These are phyloP conservation scores for Coreius guichenoti DNA, from an alignment of 2,797 vertebrate genomes.

Conservation along the genomic window DNA sequence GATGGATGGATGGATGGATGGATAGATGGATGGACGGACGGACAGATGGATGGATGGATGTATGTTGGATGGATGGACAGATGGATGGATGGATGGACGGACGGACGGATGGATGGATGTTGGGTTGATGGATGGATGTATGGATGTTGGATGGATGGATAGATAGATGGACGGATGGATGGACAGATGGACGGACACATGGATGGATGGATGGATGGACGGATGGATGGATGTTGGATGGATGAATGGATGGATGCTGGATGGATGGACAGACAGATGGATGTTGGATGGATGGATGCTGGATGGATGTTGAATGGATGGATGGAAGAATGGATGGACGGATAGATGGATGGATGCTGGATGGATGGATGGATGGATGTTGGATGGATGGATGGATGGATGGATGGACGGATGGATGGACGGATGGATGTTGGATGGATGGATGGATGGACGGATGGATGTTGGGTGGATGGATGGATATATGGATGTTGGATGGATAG, in stretches of 20 bases:
- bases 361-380: rapidly evolving
- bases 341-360: rapidly evolving
- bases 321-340: rapidly evolving
- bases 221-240: too few species aligned
- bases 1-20: neutral
- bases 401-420: rapidly evolving
- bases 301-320: rapidly evolving
- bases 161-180: rapidly evolving
- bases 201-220: neutral
- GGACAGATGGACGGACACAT: rapidly evolving
- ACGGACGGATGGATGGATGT: neutral
- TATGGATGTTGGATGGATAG: rapidly evolving
- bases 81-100: neutral
- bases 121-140: neutral
- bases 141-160: neutral
- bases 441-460: rapidly evolving
- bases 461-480: rapidly evolving
- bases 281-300: rapidly evolving
- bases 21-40: neutral
- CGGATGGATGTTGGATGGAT: rapidly evolving
- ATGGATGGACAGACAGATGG: rapidly evolving
- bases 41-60: rapidly evolving
- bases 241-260: neutral
- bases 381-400: rapidly evolving
- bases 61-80: rapidly evolving